These are phyloP conservation scores for Sakesphorus luctuosus DNA, from an alignment of 2,113 vertebrate genomes.

Conservation along the genomic window DNA sequence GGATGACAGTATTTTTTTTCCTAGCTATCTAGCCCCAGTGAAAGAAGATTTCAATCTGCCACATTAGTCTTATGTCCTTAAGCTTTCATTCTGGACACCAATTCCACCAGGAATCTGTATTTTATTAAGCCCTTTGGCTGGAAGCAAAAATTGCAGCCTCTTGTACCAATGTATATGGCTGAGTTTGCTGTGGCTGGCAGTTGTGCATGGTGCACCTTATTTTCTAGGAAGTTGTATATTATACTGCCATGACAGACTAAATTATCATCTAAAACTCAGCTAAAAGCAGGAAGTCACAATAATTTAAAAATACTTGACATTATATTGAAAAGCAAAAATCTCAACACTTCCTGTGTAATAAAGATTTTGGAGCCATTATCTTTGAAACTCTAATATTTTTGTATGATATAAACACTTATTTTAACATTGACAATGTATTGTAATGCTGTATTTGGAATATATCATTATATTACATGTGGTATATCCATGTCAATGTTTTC, in stretches of 20 bases:
- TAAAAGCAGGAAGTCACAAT: not conserved
- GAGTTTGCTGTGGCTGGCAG: not conserved
- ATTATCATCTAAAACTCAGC: not conserved
- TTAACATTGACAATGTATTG: not conserved
- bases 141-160: not conserved
- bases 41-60: not conserved
- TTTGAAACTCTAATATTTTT: not conserved
- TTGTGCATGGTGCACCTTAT: not conserved
- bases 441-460: not conserved
- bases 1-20: not conserved
- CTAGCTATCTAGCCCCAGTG: not conserved
- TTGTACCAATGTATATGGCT: not conserved
- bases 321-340: not conserved
- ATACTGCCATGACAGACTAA: not conserved
- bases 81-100: not conserved
- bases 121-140: not conserved
- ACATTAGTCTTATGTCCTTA: not conserved
- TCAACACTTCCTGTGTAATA: not conserved
- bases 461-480: not conserved
- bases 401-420: accelerated
- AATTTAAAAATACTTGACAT: not conserved
- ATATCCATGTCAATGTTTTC: not conserved
- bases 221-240: not conserved
- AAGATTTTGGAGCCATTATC: not conserved
- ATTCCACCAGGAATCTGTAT: not conserved